These are phyloP conservation scores for Antrozous pallidus DNA, from an alignment of 2,797 vertebrate species.

Conservation along the genomic window DNA sequence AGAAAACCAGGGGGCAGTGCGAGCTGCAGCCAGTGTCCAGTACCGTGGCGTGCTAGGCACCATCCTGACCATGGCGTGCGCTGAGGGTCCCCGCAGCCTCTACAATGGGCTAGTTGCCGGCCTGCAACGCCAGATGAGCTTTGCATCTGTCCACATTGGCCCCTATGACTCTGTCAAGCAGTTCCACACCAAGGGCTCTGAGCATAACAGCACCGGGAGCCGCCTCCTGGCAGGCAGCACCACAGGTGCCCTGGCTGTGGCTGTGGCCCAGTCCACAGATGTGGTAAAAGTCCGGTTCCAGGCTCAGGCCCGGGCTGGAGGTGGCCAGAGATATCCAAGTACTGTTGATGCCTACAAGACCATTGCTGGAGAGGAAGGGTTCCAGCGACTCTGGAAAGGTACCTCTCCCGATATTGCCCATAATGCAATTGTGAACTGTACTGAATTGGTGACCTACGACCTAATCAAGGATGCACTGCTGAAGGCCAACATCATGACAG, in stretches of 20 bases:
- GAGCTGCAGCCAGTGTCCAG: conserved; percentile 61
- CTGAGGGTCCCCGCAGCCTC: conserved; percentile 91
- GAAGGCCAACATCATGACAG: conserved; percentile 85
- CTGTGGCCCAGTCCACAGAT: conserved; percentile 87
- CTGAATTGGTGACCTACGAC: conserved; percentile 92
- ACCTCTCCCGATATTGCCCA: no score
- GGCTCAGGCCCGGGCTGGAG: conserved; percentile 81
- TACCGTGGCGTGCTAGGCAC: conserved; percentile 94
- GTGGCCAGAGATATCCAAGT: no score
- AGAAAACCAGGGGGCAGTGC: conserved; percentile 80
- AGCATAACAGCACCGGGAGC: conserved; percentile 86
- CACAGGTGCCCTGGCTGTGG: conserved; percentile 87
- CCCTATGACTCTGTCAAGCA: conserved; percentile 97
- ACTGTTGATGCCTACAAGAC: no score
- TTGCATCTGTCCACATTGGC: conserved; percentile 94
- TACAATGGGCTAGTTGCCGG: conserved; percentile 93
- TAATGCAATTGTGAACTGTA: conserved; percentile 87
- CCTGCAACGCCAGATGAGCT: conserved; percentile 97
- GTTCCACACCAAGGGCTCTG: conserved; percentile 93
- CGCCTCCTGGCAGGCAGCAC: conserved; percentile 87
- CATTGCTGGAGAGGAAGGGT: no score
- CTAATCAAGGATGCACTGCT: conserved; percentile 89
- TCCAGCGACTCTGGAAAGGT: no score
- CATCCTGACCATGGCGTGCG: conserved; percentile 94
- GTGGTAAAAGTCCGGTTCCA: conserved; percentile 90